Percentiles rank a stretch among this genome's conserved stretches.
These are phyloP conservation scores for Apolygus lucorum DNA, from an alignment of 1,140 invertebrate genomes.

Conservation along the genomic window DNA sequence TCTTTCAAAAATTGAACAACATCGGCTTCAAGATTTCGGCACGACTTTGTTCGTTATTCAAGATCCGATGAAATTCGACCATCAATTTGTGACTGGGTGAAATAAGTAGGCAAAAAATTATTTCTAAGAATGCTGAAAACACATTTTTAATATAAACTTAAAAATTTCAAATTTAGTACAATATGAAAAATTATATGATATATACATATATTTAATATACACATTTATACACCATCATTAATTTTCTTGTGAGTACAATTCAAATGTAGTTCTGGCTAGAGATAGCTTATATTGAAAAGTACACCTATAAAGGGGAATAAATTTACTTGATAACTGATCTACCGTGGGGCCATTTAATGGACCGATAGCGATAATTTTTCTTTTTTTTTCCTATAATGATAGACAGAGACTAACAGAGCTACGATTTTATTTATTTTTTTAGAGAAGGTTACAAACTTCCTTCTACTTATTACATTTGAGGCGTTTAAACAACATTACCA, in stretches of 20 bases:
- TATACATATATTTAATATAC: conserved; percentile 12
- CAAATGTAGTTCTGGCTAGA: conserved; percentile 18
- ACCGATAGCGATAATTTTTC: background rate
- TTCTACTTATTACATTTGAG: conserved; percentile 25
- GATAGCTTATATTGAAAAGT: conserved; percentile 23
- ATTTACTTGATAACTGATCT: background rate
- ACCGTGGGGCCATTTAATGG: conserved; percentile 6
- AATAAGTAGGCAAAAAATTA: background rate
- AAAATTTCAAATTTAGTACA: conserved; percentile 1
- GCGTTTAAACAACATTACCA: background rate
- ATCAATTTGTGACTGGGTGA: no score
- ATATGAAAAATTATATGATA: conserved; percentile 13
- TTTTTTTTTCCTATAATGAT: background rate
- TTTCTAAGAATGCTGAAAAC: conserved; percentile 7
- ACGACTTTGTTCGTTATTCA: no score
- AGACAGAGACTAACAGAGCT: conserved; percentile 1
- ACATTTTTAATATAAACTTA: conserved; percentile 9
- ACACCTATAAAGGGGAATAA: conserved; percentile 20
- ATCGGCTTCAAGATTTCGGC: no score
- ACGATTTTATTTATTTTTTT: no score
- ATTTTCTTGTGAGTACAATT: conserved; percentile 21
- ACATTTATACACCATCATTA: conserved; percentile 27
- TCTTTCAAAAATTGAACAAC: no score
- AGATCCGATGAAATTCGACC: no score
- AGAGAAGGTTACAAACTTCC: background rate